Base-by-base conservation (phyloP, 2,113 vertebrate genomes). In the Cyprinus carpio region DNA sequence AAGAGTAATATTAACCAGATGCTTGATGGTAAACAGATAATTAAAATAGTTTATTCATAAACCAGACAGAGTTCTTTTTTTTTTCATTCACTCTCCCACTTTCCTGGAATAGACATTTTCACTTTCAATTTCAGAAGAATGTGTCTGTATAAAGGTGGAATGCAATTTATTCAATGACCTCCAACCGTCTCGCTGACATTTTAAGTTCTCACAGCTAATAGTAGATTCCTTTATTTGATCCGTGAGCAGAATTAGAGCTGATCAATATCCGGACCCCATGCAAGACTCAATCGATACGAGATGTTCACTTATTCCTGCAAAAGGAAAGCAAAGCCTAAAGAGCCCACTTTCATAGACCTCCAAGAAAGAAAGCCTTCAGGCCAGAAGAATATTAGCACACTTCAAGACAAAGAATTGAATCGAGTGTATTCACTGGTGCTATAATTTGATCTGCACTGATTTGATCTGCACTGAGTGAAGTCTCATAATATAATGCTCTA, bases 181-280 rank as follows among this genome's bases (percentile, higher is more conserved):
- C 49, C 77, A 85, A 16, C 67, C 29, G 11, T n/a, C 84, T 81
- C 5, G 27, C 72, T 86, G 84, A 81, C 84, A 75, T 75, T 86
- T 86, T 56, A 79, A 86, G 78, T 72, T 31, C 67, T 65, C 58
- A 60, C 25, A 31, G 78, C 40, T 85, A 85, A 85, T 85, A 69
- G 51, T 72, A 51, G 58, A 85, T 20, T 43, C 65, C 46, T 81
- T 64, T 65, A 75, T 37, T 81, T 56, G 76, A 85, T 58, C 65
- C 64, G n/a, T 81, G 76, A 85, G 49, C 62, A 65, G 84, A 80
- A 86, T 81, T 64, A 81, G 78, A 75, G 84, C 27, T 81, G 69
- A 86, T 86, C 84, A 86, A 82, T 86, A 86, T 15, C 20, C 13
- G 6, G 40, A 81, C 56, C 84, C 56, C 69, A 49, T 34, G 29